A percentile compares a stretch with the other conserved stretches of the same genome.
These are phyloP conservation scores for Coptotermes formosanus DNA, from an alignment of 1,140 invertebrate genomes.

Conservation along the genomic window DNA sequence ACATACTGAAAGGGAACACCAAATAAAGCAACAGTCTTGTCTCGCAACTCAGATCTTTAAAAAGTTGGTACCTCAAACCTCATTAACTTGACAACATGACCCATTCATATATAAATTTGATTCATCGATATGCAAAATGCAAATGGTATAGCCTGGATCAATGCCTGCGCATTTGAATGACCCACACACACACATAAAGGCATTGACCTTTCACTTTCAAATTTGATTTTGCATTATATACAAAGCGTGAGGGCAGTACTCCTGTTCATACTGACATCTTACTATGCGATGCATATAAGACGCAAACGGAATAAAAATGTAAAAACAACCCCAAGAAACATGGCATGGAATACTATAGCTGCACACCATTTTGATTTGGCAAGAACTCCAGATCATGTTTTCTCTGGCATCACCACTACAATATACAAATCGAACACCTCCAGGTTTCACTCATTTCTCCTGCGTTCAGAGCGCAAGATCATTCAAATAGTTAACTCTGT, in stretches of 20 bases:
- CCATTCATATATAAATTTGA: neutral
- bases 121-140: neutral
- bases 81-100: neutral
- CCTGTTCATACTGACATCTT: neutral
- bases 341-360: conserved; percentile 12
- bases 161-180: neutral
- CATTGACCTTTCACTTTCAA: neutral
- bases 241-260: neutral
- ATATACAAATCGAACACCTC: neutral
- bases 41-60: conserved; percentile 6
- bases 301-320: neutral
- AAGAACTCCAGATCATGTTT: neutral
- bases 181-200: too few species aligned
- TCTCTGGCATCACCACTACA: too few species aligned
- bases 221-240: conserved; percentile 13
- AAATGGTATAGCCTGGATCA: neutral
- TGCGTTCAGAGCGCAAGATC: neutral
- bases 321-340: conserved; percentile 6
- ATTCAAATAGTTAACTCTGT: neutral
- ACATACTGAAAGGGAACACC: conserved; percentile 19
- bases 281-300: neutral
- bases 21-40: conserved; percentile 26
- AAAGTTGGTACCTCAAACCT: neutral
- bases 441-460: neutral
- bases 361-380: conserved; percentile 14